Conservation (phyloP, 2,113 vertebrate genomes). For the Solea senegalensis region DNA sequence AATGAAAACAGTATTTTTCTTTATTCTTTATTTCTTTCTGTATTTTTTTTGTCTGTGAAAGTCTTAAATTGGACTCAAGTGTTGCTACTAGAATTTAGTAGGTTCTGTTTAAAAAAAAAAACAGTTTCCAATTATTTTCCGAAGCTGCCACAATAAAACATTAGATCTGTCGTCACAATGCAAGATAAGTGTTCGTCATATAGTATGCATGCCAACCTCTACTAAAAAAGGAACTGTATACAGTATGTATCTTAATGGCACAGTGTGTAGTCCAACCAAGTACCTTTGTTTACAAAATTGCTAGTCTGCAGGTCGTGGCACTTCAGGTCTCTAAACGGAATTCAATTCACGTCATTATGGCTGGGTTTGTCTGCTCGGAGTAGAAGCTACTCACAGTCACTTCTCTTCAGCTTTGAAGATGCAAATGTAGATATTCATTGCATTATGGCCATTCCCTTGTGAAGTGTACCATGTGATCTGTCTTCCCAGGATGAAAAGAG, state of each 20-base stretch:
- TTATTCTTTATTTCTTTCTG: too few species aligned
- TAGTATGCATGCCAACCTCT: not conserved
- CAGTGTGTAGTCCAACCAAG: slow-evolving; percentile 4
- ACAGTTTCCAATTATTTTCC: not conserved
- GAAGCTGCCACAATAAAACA: slow-evolving; percentile 7
- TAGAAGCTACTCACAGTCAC: not conserved
- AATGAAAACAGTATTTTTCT: too few species aligned
- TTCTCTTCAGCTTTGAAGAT: slow-evolving; percentile 46
- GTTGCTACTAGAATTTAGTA: too few species aligned
- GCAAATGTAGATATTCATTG: slow-evolving; percentile 24
- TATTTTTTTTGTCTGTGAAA: too few species aligned
- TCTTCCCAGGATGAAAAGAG: slow-evolving; percentile 3
- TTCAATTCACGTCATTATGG: slow-evolving; percentile 34
- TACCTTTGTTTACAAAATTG: slow-evolving; percentile 3
- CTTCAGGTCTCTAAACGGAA: slow-evolving; percentile 22
- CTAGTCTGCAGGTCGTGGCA: slow-evolving; percentile 15
- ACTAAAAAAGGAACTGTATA: too few species aligned
- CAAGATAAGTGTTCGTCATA: not conserved
- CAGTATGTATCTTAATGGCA: not conserved
- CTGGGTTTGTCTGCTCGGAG: slow-evolving; percentile 22
- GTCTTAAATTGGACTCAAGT: too few species aligned
- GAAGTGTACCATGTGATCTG: slow-evolving; percentile 22
- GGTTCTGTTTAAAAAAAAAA: too few species aligned
- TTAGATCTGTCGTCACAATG: not conserved
- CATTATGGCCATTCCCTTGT: slow-evolving; percentile 11